Evolutionary conservation across 2,797 vertebrate species (phyloP), one percentile per base, ranked within the genome.

Genomic region (Sciaenops ocellatus): DNA sequence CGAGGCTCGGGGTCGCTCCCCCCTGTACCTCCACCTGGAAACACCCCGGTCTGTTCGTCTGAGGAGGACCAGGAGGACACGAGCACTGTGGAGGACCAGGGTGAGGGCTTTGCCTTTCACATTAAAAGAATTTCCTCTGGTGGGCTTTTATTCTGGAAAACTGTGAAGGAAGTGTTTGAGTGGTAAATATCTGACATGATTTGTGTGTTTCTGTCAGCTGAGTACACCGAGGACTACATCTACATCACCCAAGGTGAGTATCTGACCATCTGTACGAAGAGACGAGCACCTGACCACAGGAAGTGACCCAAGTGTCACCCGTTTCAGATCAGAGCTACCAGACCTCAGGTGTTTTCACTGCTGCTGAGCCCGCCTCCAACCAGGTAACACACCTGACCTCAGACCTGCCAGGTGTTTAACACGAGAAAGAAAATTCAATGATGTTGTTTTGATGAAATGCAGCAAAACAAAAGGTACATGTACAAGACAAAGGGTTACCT

Each of bases 11-110:
- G 80, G 56, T 75, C 95, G 17, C 84, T 93, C 46, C 89, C 80
- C 47, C 76, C 95, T 0, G 75, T 92, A 42, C 91, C 94, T 7
- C 80, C 89, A 5, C 83, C 93, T 18, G 92, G 90, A 59, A 97
- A 96, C 84, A 95, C 95, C 18, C 81, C 92, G 0, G 69, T 95
- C 24, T 96, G 95, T 85, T 96, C 96, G 1, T 96, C 96, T 0
- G 96, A 97, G 78, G 97, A 97, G 22, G 97, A 97, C 22, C 91
- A 87, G 6, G 97, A 96, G 85, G 96, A 95, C 64, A 80, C 93
- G 2, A 95, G 85, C 91, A 95, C 96, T 1, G 91, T 82, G 61
- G 96, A 96, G 92, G 94, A 97, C 90, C 95, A 93, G 73, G 93
- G 95, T 96, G 76, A 86, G 34, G 34, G 8, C 8, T 38, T 38